Conservation (phyloP, 1,140 invertebrate species). For the Atta cephalotes region DNA sequence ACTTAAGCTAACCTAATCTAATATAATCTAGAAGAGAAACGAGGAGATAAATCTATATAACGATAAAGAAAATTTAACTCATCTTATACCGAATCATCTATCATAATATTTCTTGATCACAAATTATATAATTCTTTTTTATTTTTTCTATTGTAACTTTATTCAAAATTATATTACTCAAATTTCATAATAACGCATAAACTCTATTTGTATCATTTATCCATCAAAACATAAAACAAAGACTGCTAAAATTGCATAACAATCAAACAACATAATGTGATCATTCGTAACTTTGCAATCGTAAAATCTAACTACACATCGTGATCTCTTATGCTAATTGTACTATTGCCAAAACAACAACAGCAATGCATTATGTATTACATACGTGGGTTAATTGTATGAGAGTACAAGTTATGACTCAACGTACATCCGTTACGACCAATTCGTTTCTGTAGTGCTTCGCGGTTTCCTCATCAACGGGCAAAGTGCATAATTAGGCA, state of each 20-base stretch:
- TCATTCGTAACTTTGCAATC: constrained; percentile 17
- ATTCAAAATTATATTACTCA: neutral
- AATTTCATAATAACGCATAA: neutral
- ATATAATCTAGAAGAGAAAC: constrained; percentile 16
- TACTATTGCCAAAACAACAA: constrained; percentile 60
- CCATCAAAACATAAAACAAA: neutral
- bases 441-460: constrained; percentile 59
- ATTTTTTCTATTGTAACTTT: neutral
- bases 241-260: neutral
- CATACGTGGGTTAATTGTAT: constrained; percentile 58
- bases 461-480: constrained; percentile 51
- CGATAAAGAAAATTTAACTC: constrained; percentile 17
- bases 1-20: constrained; percentile 22
- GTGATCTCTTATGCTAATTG: constrained; percentile 63
- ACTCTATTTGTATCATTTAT: neutral
- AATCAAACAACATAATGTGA: constrained; percentile 5
- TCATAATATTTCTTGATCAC: neutral
- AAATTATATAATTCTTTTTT: neutral
- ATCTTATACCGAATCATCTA: neutral
- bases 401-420: constrained; percentile 56
- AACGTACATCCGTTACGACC: constrained; percentile 43
- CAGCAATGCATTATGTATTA: constrained; percentile 43
- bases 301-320: constrained; percentile 46
- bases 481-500: constrained; percentile 65
- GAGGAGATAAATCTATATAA: neutral